These are phyloP conservation scores for Cyphomyrmex costatus DNA, from an alignment of 1,140 invertebrate genomes.

Conservation along the genomic window DNA sequence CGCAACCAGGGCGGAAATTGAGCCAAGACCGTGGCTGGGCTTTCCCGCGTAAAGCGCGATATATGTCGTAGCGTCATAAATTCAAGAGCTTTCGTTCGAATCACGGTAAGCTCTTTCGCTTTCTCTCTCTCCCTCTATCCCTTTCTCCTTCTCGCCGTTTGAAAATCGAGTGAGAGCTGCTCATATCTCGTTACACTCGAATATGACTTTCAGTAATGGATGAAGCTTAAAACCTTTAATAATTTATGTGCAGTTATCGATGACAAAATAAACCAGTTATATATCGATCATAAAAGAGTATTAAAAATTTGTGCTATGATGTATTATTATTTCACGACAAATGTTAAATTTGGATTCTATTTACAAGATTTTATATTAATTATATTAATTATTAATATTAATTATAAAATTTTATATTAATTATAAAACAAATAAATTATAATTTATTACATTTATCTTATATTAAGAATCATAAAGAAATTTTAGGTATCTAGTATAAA, in stretches of 20 bases:
- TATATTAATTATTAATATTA: background rate
- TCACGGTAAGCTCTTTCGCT: conserved; percentile 63
- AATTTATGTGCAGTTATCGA: background rate
- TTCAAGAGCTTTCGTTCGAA: conserved; percentile 73
- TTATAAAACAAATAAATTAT: background rate
- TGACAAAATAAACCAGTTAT: background rate
- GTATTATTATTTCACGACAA: background rate
- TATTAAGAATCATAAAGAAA: too few relatives aligned
- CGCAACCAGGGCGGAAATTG: conserved; percentile 71
- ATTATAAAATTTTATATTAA: background rate
- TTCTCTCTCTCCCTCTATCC: background rate
- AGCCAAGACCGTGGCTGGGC: conserved; percentile 69
- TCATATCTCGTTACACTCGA: conserved; percentile 10
- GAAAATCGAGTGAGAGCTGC: conserved; percentile 26
- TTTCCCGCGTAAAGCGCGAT: conserved; percentile 63
- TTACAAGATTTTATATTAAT: background rate
- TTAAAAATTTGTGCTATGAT: background rate
- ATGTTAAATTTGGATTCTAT: background rate
- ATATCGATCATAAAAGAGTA: background rate
- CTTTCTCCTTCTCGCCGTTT: background rate
- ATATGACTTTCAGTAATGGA: background rate
- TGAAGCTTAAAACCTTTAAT: conserved; percentile 8
- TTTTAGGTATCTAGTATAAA: background rate
- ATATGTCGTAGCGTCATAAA: conserved; percentile 63
- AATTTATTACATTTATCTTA: background rate